Evolutionary conservation across 2,797 vertebrate species (phyloP).

Genomic region (Pipistrellus pipistrellus): DNA sequence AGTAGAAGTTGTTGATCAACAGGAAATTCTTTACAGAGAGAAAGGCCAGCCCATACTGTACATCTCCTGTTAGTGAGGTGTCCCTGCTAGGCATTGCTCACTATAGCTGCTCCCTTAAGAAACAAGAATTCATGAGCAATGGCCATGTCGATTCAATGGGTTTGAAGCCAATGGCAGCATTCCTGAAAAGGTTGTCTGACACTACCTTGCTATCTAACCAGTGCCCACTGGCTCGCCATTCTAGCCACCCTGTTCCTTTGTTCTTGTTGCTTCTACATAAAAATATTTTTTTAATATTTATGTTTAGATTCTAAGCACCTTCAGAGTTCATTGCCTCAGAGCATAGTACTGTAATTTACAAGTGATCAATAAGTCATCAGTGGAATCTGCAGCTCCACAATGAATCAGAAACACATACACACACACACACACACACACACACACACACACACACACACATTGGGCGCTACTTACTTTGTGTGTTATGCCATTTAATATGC

Average conservation of each 20-base stretch:
- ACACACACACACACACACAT: background rate
- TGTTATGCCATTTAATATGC: background rate
- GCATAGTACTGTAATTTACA: background rate
- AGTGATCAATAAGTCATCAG: background rate
- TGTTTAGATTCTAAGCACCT: background rate
- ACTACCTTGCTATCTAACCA: background rate
- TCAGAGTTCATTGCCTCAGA: background rate
- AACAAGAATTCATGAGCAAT: constrained; percentile 51
- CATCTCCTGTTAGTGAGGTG: background rate
- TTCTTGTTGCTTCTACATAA: background rate
- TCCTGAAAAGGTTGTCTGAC: background rate
- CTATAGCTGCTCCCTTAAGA: background rate
- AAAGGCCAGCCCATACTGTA: background rate
- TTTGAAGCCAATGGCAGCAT: background rate
- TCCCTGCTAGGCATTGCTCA: background rate
- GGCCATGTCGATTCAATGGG: background rate
- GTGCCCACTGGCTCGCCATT: background rate
- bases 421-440: background rate
- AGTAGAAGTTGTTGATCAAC: background rate
- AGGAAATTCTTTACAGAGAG: background rate
- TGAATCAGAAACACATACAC: background rate
- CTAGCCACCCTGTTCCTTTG: background rate
- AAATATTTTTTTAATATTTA: background rate
- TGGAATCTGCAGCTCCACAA: background rate
- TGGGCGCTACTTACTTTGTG: background rate